These are phyloP conservation scores for Diabrotica virgifera DNA, from an alignment of 1,140 invertebrate genomes.

Conservation along the genomic window DNA sequence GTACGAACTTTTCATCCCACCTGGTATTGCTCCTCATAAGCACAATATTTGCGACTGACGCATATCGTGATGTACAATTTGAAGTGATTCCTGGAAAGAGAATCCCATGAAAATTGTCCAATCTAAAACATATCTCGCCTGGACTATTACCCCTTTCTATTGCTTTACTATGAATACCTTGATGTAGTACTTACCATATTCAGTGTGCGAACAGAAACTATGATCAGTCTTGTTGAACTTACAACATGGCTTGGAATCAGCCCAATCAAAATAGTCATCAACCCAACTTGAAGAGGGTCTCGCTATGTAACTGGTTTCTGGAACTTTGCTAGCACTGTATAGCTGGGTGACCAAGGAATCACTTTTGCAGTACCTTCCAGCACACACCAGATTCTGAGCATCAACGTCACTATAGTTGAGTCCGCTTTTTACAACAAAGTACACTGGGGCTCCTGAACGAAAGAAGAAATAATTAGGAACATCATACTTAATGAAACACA, in stretches of 20 bases:
- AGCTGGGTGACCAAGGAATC: constrained; percentile 85
- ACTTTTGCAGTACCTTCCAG: constrained; percentile 70
- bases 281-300: constrained; percentile 91
- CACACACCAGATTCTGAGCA: constrained; percentile 85
- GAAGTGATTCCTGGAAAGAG: too few species aligned
- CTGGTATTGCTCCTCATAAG: too few species aligned
- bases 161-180: constrained; percentile 5
- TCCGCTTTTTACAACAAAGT: constrained; percentile 88
- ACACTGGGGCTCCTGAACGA: constrained; percentile 90
- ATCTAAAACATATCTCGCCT: too few species aligned
- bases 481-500: too few species aligned
- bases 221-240: constrained; percentile 55
- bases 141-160: too few species aligned
- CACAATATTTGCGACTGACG: too few species aligned
- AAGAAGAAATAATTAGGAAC: too few species aligned
- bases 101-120: too few species aligned
- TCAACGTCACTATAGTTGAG: constrained; percentile 71
- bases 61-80: too few species aligned
- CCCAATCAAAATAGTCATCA: constrained; percentile 96
- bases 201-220: constrained; percentile 67
- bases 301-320: constrained; percentile 80
- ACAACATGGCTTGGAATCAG: constrained; percentile 58
- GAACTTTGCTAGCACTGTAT: constrained; percentile 66
- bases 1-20: too few species aligned
- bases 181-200: constrained; percentile 10